phyloP scores from a whole-genome alignment of 35 echinoderm and acorn worm species.

The Lytechinus pictus region DNA sequence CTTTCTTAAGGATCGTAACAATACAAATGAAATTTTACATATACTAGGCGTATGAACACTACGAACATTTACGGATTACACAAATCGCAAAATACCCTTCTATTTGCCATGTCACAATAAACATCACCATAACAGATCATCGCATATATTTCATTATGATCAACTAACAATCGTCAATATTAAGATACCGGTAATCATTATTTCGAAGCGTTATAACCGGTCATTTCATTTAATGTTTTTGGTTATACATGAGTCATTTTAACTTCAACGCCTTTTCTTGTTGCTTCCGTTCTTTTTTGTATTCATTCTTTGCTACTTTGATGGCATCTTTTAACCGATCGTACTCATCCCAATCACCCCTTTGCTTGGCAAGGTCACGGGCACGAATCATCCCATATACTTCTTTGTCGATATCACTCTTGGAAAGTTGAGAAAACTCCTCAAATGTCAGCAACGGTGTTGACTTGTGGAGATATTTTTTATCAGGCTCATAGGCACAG shows the following conservation, averaged over 20 bases:
- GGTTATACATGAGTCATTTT: not conserved
- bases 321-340: not conserved
- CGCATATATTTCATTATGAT: too few relatives aligned
- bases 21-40: too few relatives aligned
- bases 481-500: not conserved
- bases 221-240: too few relatives aligned
- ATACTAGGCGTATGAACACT: too few relatives aligned
- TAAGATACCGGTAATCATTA: too few relatives aligned
- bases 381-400: not conserved
- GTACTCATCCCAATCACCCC: slow-evolving; percentile 10
- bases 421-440: not conserved
- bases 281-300: not conserved
- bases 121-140: too few relatives aligned
- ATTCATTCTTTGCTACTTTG: not conserved
- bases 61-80: too few relatives aligned
- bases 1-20: too few relatives aligned
- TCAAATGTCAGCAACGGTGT: not conserved
- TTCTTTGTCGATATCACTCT: not conserved
- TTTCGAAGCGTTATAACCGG: too few relatives aligned
- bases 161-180: too few relatives aligned
- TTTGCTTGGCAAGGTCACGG: not conserved
- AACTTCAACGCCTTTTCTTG: not conserved
- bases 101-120: too few relatives aligned
- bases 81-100: too few relatives aligned
- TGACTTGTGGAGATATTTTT: not conserved